A percentile compares a stretch with the other conserved stretches of the same genome.
Evolutionary conservation across 2,797 vertebrate genomes (phyloP).

Genomic region (Taenioides sp.): DNA sequence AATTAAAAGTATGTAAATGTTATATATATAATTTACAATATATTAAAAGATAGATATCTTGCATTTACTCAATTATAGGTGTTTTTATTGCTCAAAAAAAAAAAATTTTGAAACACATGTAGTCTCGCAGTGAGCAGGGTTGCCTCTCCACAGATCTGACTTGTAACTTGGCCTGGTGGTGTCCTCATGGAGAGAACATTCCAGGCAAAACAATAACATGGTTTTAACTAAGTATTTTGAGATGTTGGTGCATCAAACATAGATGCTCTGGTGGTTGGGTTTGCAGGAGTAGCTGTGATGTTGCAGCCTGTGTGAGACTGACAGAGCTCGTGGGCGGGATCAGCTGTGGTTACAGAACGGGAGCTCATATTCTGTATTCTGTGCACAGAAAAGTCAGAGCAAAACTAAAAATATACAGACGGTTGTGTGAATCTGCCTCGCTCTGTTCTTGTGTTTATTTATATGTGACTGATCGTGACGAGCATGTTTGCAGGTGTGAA

Average conservation of each 20-base stretch:
- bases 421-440: conserved; percentile 35
- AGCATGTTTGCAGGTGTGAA: not conserved
- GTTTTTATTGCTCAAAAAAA: too few relatives aligned
- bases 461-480: not conserved
- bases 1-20: too few relatives aligned
- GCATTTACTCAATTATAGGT: too few relatives aligned
- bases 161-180: too few relatives aligned
- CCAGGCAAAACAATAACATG: not conserved
- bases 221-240: not conserved
- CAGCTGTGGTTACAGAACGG: conserved; percentile 33
- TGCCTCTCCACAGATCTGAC: too few relatives aligned
- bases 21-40: too few relatives aligned
- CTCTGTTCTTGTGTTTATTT: conserved; percentile 2
- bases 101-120: too few relatives aligned
- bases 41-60: too few relatives aligned
- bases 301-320: conserved; percentile 21
- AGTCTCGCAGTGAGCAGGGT: too few relatives aligned
- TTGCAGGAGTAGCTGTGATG: not conserved
- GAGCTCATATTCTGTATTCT: conserved; percentile 1
- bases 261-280: not conserved
- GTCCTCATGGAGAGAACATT: too few relatives aligned
- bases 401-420: conserved; percentile 41
- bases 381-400: conserved; percentile 12
- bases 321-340: conserved; percentile 38
- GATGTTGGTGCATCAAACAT: not conserved